Evolutionary conservation across 2,113 vertebrate species (phyloP).

Genomic region (Machaerirhynchus nigripectus): DNA sequence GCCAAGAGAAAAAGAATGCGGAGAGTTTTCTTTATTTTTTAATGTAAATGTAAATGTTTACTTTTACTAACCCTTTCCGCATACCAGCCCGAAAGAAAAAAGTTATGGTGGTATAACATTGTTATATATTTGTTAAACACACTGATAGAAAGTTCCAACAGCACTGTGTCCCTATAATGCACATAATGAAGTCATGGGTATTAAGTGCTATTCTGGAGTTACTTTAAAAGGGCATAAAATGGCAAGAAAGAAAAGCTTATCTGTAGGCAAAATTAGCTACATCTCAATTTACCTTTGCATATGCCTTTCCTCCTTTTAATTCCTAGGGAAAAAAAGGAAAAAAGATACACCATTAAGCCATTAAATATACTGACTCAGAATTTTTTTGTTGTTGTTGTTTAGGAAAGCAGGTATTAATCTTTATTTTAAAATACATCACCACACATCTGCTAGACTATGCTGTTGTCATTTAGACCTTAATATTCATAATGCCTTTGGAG

Average conservation of each 20-base stretch:
- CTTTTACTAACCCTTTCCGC: neutral
- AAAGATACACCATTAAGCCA: neutral
- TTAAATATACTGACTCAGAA: neutral
- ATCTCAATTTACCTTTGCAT: constrained; percentile 86
- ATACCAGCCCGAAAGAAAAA: neutral
- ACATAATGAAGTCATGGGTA: neutral
- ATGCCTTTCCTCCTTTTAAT: constrained; percentile 93
- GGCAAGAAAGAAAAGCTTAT: neutral
- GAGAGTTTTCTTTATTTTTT: neutral
- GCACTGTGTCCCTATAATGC: neutral
- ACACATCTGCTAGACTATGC: neutral
- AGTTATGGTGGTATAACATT: neutral
- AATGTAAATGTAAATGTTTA: neutral
- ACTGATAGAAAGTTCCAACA: neutral
- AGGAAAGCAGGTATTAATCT: neutral
- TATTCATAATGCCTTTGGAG: neutral
- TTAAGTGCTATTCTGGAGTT: neutral
- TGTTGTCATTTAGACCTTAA: neutral
- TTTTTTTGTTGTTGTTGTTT: neutral
- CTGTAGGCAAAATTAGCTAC: neutral
- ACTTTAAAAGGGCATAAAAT: neutral
- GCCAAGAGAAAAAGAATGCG: neutral
- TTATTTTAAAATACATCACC: neutral
- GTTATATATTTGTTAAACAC: neutral
- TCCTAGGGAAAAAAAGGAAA: constrained; percentile 74